Percentiles rank a stretch among this genome's conserved stretches.
Conservation (phyloP, 2,888 invertebrate species). For the Ernsta delagoae region DNA sequence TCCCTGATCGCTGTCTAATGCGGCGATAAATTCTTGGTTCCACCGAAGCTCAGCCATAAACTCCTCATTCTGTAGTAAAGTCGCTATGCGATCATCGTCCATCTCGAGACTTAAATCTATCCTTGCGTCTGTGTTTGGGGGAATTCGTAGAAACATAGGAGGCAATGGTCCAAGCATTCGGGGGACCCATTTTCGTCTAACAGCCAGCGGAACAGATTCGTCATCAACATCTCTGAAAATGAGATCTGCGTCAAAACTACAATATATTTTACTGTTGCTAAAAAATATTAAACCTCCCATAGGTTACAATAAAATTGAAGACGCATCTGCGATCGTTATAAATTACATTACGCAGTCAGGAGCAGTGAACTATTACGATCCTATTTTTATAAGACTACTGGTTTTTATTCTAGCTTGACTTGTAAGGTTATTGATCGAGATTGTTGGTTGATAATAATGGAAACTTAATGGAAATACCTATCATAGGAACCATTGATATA, state of each 20-base stretch:
- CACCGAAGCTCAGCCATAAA: constrained; percentile 94
- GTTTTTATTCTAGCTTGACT: constrained; percentile 32
- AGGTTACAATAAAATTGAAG: neutral
- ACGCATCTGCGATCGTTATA: constrained; percentile 23
- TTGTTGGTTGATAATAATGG: constrained; percentile 18
- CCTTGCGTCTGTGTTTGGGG: constrained; percentile 75
- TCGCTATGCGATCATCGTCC: constrained; percentile 94
- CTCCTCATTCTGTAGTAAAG: constrained; percentile 95
- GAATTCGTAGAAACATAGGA: constrained; percentile 90
- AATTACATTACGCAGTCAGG: constrained; percentile 32
- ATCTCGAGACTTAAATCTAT: constrained; percentile 85
- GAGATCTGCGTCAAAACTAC: constrained; percentile 16
- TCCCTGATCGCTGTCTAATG: constrained; percentile 90
- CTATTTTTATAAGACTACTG: constrained; percentile 37
- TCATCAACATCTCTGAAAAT: constrained; percentile 72
- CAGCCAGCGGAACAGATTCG: constrained; percentile 73
- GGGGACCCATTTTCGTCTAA: constrained; percentile 89
- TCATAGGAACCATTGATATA: too few species aligned
- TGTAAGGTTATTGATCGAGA: constrained; percentile 28
- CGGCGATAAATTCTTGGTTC: constrained; percentile 94
- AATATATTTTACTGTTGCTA: neutral
- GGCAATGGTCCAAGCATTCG: constrained; percentile 91
- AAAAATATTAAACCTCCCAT: too few species aligned
- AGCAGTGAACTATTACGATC: constrained; percentile 30
- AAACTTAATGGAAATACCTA: too few species aligned